phyloP scores from a whole-genome alignment of 1,140 invertebrate species.

The Brachionus plicatilis region DNA sequence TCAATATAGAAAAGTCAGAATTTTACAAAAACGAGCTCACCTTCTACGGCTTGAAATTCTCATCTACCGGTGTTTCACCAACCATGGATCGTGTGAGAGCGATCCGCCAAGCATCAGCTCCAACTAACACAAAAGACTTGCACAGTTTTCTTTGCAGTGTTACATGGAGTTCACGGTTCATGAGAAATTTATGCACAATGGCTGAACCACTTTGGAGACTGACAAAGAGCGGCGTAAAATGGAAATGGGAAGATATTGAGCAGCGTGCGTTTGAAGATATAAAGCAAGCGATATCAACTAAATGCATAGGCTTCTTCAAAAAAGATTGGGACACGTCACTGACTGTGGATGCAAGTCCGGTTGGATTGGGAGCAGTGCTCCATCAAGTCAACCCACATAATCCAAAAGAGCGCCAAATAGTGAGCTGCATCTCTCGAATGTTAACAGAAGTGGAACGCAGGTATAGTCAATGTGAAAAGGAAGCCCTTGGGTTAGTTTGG shows the following conservation, averaged over 20 bases:
- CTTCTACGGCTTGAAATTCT: background rate
- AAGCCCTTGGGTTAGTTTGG: constrained; percentile 42
- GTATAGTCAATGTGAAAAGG: constrained; percentile 47
- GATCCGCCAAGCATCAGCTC: background rate
- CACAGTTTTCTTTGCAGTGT: background rate
- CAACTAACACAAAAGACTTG: background rate
- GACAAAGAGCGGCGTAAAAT: background rate
- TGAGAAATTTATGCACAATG: too few species aligned
- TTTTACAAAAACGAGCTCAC: background rate
- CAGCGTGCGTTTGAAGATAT: background rate
- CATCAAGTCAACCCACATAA: constrained; percentile 45
- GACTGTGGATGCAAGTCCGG: constrained; percentile 44
- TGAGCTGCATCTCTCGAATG: constrained; percentile 46
- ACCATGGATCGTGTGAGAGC: background rate
- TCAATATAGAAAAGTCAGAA: background rate
- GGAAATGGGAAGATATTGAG: background rate
- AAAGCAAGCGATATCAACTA: background rate
- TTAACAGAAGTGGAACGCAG: constrained; percentile 43
- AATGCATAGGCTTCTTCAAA: background rate
- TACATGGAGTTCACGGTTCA: background rate
- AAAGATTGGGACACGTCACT: background rate
- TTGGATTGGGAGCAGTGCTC: constrained; percentile 56
- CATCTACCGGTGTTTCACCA: background rate
- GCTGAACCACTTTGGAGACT: background rate
- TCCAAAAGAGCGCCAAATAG: constrained; percentile 36